A percentile compares a stretch with the other conserved stretches of the same genome.
Conservation (phyloP, 2,113 vertebrate genomes). For the Malurus melanocephalus region DNA sequence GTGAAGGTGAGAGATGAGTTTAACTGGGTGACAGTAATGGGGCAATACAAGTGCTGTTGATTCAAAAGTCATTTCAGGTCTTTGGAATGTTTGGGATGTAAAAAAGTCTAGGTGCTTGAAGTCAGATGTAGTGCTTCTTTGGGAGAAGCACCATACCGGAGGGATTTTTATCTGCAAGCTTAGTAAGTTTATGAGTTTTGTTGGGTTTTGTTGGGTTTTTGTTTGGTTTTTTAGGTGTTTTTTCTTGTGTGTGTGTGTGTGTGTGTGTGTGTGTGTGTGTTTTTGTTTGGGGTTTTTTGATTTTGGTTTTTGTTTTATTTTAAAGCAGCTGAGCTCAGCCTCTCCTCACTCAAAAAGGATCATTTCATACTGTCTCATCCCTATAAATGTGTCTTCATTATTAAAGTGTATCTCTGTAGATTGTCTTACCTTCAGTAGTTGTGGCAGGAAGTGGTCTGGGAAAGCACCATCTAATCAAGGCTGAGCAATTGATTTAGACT, state of each 20-base stretch:
- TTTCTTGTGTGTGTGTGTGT: not conserved
- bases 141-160: not conserved
- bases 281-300: not conserved
- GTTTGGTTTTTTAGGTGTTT: not conserved
- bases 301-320: not conserved
- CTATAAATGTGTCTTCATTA: not conserved
- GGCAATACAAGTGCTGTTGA: not conserved
- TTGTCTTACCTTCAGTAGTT: not conserved
- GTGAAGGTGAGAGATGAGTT: constrained; percentile 81
- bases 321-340: not conserved
- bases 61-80: not conserved
- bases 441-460: not conserved
- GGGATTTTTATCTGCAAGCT: not conserved
- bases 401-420: not conserved
- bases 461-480: not conserved
- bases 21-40: not conserved
- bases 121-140: not conserved
- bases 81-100: not conserved
- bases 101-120: not conserved
- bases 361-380: not conserved
- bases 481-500: not conserved
- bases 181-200: not conserved
- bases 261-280: not conserved
- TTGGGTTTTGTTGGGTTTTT: not conserved
- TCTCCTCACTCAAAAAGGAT: not conserved